Evolutionary conservation across 1,140 invertebrate species (phyloP).

Genomic region (Brachionus rubens): DNA sequence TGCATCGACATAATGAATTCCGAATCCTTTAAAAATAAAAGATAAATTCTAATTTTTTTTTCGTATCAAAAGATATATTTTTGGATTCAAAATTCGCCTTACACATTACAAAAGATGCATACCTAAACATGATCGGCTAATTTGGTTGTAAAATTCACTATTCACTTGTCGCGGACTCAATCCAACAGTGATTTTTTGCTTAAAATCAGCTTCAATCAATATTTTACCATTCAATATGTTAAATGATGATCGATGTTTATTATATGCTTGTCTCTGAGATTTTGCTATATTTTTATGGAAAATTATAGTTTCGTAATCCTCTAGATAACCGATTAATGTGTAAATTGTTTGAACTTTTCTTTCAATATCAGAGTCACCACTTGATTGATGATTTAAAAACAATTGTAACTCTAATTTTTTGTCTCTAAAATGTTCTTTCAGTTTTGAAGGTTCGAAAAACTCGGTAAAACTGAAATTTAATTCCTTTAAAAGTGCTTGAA

Average conservation of each 20-base stretch:
- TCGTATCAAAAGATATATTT: too few relatives aligned
- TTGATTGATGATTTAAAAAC: background rate
- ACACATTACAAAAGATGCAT: too few relatives aligned
- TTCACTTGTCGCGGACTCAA: conserved; percentile 11
- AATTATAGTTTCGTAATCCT: conserved; percentile 11
- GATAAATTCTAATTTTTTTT: background rate
- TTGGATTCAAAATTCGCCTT: too few relatives aligned
- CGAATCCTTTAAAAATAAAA: background rate
- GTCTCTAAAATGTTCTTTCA: background rate
- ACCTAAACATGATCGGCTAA: conserved; percentile 14
- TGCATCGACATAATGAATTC: conserved; percentile 1
- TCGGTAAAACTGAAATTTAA: background rate
- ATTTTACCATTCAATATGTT: background rate
- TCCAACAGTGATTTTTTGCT: conserved; percentile 23
- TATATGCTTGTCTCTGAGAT: conserved; percentile 1
- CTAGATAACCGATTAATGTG: background rate
- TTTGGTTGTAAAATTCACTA: conserved; percentile 7
- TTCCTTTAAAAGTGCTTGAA: background rate
- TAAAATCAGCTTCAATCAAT: conserved; percentile 32
- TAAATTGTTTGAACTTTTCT: background rate
- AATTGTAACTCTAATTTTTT: background rate
- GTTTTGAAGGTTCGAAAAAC: background rate
- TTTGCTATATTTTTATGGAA: conserved; percentile 23
- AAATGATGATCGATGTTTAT: background rate
- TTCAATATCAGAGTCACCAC: background rate